Conservation (phyloP, 2,113 vertebrate genomes). For the Neodon shergylaensis region DNA sequence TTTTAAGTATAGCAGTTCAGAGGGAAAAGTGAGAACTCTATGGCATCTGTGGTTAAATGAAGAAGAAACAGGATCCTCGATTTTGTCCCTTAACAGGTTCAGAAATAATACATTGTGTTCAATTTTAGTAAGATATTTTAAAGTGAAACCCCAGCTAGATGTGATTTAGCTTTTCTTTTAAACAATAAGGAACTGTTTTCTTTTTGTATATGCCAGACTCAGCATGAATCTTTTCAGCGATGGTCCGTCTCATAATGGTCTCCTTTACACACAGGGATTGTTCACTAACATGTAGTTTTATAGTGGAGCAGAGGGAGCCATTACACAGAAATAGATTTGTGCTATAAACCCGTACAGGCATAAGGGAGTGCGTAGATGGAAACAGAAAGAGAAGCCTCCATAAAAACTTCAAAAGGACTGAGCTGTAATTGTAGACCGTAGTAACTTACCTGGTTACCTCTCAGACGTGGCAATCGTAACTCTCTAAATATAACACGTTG, state of each 20-base stretch:
- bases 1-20: constrained; percentile 47
- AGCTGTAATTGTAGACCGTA: constrained; percentile 42
- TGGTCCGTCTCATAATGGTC: constrained; percentile 27
- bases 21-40: constrained; percentile 38
- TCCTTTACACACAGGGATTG: constrained; percentile 18
- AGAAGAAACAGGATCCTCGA: constrained; percentile 33
- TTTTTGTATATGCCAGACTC: constrained; percentile 36
- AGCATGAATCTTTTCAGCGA: constrained; percentile 68
- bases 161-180: constrained; percentile 44
- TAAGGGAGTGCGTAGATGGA: constrained; percentile 49
- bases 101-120: constrained; percentile 53
- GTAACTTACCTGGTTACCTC: constrained; percentile 24
- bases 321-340: constrained; percentile 64
- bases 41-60: constrained; percentile 52
- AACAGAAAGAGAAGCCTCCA: background rate
- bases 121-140: constrained; percentile 68
- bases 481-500: constrained; percentile 42
- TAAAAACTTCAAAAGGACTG: constrained; percentile 62
- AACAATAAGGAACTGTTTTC: constrained; percentile 51
- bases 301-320: constrained; percentile 71
- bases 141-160: constrained; percentile 46
- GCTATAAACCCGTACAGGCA: constrained; percentile 59
- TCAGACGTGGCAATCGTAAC: constrained; percentile 16
- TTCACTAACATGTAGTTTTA: constrained; percentile 62
- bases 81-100: constrained; percentile 46